phyloP scores from a whole-genome alignment of 2,113 vertebrate species.

The Xiphias gladius region DNA sequence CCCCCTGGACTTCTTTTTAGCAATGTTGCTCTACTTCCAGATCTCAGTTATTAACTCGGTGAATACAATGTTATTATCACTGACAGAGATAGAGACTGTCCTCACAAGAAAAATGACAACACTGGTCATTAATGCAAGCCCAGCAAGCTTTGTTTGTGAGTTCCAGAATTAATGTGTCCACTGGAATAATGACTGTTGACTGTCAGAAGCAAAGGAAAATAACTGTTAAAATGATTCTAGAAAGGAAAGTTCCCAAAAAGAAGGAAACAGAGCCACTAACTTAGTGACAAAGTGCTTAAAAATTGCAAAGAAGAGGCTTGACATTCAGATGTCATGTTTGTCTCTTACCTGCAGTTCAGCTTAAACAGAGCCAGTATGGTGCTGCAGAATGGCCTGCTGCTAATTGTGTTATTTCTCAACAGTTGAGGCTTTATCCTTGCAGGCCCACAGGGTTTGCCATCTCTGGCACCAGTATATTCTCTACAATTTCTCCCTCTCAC shows the following conservation, averaged over 20 bases:
- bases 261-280: constrained; percentile 9
- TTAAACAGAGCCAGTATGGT: background rate
- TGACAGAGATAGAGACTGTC: background rate
- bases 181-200: background rate
- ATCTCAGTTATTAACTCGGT: background rate
- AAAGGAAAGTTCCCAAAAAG: background rate
- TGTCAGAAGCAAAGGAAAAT: background rate
- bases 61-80: background rate
- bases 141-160: background rate
- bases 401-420: constrained; percentile 68
- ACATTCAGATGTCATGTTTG: constrained; percentile 6
- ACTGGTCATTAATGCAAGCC: background rate
- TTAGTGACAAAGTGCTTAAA: background rate
- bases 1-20: too few relatives aligned
- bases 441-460: background rate
- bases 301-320: background rate
- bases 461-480: constrained; percentile 20
- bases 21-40: background rate
- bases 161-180: background rate
- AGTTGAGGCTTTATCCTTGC: constrained; percentile 18
- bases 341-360: constrained; percentile 10
- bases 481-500: constrained; percentile 44
- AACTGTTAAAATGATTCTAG: background rate
- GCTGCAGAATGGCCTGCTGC: constrained; percentile 17
- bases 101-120: background rate